phyloP scores from a whole-genome alignment of 2,797 vertebrate species.

The Pipistrellus nathusii region DNA sequence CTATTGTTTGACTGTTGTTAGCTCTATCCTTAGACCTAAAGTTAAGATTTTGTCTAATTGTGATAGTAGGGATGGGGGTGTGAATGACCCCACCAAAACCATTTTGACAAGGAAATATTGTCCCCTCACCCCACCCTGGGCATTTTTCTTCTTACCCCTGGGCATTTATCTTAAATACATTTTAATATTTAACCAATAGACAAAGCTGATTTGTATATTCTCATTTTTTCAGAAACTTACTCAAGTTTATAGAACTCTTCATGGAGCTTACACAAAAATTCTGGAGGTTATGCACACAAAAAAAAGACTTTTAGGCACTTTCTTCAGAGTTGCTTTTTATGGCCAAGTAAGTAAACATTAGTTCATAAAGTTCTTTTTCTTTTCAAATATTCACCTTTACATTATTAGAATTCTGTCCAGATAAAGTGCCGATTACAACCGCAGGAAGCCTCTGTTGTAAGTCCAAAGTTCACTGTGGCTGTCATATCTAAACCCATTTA shows the following conservation, averaged over 20 bases:
- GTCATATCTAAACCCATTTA: conserved; percentile 3
- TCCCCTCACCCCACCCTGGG: not conserved
- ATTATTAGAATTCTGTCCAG: not conserved
- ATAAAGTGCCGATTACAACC: not conserved
- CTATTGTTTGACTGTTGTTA: conserved; percentile 19
- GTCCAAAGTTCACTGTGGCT: conserved; percentile 41
- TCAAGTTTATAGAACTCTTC: conserved; percentile 95
- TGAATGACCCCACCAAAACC: not conserved
- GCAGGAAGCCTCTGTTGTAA: not conserved
- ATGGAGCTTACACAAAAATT: conserved; percentile 97
- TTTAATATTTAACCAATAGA: conserved; percentile 22
- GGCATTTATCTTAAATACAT: conserved; percentile 2
- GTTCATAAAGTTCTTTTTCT: conserved; percentile 16
- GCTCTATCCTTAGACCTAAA: conserved; percentile 19
- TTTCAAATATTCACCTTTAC: conserved; percentile 53
- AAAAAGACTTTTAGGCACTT: conserved; percentile 96
- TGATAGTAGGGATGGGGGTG: not conserved
- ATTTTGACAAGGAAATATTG: not conserved
- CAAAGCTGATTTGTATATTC: conserved; percentile 46
- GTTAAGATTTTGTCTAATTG: conserved; percentile 12
- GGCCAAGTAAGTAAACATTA: conserved; percentile 92
- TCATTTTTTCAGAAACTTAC: conserved; percentile 93
- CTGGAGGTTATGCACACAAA: conserved; percentile 95
- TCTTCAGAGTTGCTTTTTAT: conserved; percentile 98
- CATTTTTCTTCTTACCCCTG: not conserved